Evolutionary conservation across 1,140 invertebrate genomes (phyloP), one percentile per base, ranked within the genome.

Genomic region (Stenopsyche tienmushanensis): DNA sequence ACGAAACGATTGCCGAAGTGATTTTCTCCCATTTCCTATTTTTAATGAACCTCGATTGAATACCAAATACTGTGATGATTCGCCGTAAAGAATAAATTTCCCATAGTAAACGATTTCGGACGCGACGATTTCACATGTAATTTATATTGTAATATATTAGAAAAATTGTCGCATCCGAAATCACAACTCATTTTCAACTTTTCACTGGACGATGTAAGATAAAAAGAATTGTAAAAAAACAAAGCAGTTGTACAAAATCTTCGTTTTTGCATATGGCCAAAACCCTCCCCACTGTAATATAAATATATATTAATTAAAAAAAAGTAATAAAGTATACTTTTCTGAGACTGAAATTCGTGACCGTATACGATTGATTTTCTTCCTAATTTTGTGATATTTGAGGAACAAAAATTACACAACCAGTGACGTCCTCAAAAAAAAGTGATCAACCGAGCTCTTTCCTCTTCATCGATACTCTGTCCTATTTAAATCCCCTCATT

Each of bases 251-350:
- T 49, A 41, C 18, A 47, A 81, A 80, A 81, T 79, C 80, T 81
- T 80, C 80, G 80, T 81, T 81, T 81, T 81, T 81, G 80, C 80
- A 81, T 80, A 80, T 80, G 80, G 80, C 80, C 79, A 78, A 34
- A 78, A 76, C 76, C 76, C 77, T 77, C 75, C 64, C n/a, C 62
- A 47, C 55, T 66, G 64, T 58, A 26, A 25, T 50, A 52, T 52
- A 52, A 41, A 60, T 42, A 42, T 26, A 57, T 24, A 58, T 57
- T 44, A 55, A 57, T 59, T 50, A 24, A 26, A 26, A 60, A 49
- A 58, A 44, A 44, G 44, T 47, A 47, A n/a, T n/a, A n/a, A n/a
- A n/a, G n/a, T 47, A 54, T 39, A 39, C 55, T 58, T 57, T 29
- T 39, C 58, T 55, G 65, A 66, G 65, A 66, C 65, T 66, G 65